Evolutionary conservation across 2,113 vertebrate genomes (phyloP).

Genomic region (Spea multiplicata): DNA sequence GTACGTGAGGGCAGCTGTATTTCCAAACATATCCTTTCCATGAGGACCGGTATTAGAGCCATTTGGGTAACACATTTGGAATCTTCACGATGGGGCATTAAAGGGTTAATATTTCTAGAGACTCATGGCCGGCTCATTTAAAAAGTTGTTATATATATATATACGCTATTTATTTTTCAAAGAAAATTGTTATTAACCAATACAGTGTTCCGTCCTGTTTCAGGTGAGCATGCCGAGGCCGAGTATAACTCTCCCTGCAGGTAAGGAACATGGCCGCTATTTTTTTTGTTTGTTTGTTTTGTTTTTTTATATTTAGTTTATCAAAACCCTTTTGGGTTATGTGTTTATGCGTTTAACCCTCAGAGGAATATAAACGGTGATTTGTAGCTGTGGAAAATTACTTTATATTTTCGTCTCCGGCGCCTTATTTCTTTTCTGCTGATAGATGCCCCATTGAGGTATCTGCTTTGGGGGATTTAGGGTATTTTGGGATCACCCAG

Average conservation of each 20-base stretch:
- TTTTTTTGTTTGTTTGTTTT: no score
- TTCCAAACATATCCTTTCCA: background rate
- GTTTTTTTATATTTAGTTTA: no score
- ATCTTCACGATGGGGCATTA: background rate
- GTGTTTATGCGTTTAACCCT: no score
- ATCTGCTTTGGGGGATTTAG: no score
- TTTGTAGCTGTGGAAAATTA: no score
- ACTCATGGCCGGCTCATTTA: background rate
- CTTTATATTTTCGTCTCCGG: no score
- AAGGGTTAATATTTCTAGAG: background rate
- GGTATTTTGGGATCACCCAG: no score
- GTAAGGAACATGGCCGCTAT: background rate
- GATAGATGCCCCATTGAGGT: no score
- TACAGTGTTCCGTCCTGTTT: background rate
- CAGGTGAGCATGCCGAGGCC: background rate
- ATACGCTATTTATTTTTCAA: background rate
- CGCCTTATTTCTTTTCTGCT: no score
- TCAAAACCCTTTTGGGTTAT: no score
- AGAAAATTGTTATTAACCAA: background rate
- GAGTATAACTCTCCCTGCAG: slow-evolving; percentile 13
- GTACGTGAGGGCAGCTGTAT: slow-evolving; percentile 21
- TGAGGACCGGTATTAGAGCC: background rate
- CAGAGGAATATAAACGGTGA: no score
- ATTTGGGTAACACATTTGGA: no score
- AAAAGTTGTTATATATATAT: background rate